Base-by-base conservation (phyloP, 2,888 invertebrate species). In the Bombylius major region DNA sequence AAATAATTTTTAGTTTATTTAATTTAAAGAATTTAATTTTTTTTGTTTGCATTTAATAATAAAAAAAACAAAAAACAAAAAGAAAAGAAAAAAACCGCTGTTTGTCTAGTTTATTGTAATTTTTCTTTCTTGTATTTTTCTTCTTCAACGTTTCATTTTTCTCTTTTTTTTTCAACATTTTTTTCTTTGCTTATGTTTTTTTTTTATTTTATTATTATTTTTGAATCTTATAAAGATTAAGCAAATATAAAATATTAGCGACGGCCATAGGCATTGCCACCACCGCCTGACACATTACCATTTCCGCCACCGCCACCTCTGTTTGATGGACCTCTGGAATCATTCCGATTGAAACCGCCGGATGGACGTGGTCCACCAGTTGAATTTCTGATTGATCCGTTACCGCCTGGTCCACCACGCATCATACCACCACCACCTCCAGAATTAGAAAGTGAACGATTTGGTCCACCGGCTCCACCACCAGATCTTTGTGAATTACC, bases 351-450 rank as follows among this genome's bases (percentile, higher is more conserved):
- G 63, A 60, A 71, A 60, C 65, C 67, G 50, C 52, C 52, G 9
- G 34, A 47, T 14, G 52, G 62, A 5, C 69, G 69, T 42, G 67
- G 64, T 5, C 65, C 68, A 45, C 69, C 67, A 51, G 66, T 64
- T 55, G 66, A 65, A 49, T 69, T 67, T 12, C 69, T 61, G 59
- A 68, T 61, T 52, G 66, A 63, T 49, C 66, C 67, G 57, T 68
- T 69, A 61, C 68, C 66, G 63, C 66, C 44, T 60, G 67, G 67
- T 65, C 70, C 70, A 64, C 68, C 63, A 65, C 76, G 70, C 71
- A 74, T 70, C 67, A 72, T 72, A 58, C 73, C 73, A 23, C 67
- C 65, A 39, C 72, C 72, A 58, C 73, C 73, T n/a, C 67, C 65
- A 39, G 61, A 62, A 54, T 67, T 67, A 47, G 68, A 67, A 58